Evolutionary conservation across 2,113 vertebrate species (phyloP).

Genomic region (Bufo bufo): DNA sequence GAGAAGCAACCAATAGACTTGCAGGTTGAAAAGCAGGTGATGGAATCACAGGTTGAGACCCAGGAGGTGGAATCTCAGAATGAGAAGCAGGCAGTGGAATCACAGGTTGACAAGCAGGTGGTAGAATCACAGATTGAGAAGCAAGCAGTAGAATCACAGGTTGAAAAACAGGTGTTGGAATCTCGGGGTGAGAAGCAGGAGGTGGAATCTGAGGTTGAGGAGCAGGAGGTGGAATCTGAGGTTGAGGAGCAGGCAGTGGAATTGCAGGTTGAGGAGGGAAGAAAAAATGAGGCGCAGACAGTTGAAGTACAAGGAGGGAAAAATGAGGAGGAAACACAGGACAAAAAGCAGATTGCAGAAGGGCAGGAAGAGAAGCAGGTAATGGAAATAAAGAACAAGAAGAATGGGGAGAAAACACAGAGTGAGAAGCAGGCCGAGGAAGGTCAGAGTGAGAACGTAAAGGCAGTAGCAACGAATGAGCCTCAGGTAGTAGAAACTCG

Average conservation of each 20-base stretch:
- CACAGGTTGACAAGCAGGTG: no score
- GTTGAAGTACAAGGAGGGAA: not conserved
- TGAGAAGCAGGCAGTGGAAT: not conserved
- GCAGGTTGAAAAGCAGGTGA: not conserved
- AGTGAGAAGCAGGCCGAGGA: not conserved
- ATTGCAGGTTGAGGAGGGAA: no score
- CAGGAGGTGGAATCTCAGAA: not conserved
- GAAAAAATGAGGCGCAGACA: not conserved
- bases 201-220: not conserved
- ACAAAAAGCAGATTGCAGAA: not conserved
- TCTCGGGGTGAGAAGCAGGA: not conserved
- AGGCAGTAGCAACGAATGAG: not conserved
- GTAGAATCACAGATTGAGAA: not conserved
- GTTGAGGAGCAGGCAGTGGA: not conserved
- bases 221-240: not conserved
- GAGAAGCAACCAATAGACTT: not conserved
- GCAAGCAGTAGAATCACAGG: not conserved
- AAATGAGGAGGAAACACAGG: not conserved
- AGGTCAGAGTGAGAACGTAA: fast-evolving
- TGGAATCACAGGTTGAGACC: not conserved
- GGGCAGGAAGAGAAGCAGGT: not conserved
- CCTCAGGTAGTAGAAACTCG: not conserved
- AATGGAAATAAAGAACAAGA: not conserved
- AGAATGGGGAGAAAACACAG: not conserved
- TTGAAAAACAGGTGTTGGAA: not conserved